phyloP scores from a whole-genome alignment of 2,888 invertebrate species.

The Timema cristinae region DNA sequence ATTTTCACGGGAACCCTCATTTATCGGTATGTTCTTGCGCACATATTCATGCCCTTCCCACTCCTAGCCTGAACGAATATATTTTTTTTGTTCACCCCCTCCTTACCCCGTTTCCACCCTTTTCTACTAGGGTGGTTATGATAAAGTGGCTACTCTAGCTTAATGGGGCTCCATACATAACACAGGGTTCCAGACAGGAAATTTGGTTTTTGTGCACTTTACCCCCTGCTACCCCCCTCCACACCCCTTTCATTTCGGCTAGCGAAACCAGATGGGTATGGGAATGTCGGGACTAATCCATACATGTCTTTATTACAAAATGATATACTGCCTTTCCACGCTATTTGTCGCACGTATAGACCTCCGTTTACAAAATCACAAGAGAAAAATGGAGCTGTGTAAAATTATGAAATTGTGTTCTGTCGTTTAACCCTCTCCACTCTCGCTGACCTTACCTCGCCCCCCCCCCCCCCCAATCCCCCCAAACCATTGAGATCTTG shows the following conservation, averaged over 20 bases:
- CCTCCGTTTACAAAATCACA: too few relatives aligned
- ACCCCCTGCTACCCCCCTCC: not conserved
- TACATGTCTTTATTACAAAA: conserved; percentile 15
- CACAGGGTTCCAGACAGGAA: conserved; percentile 14
- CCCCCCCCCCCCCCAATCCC: too few relatives aligned
- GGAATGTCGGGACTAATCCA: conserved; percentile 5
- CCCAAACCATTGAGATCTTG: too few relatives aligned
- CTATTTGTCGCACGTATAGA: not conserved
- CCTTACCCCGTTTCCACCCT: not conserved
- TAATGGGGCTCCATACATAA: conserved; percentile 14
- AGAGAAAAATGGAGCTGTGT: too few relatives aligned
- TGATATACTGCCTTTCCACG: conserved; percentile 10
- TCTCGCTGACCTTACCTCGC: too few relatives aligned
- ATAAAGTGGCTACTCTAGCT: conserved; percentile 17
- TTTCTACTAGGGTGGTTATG: not conserved
- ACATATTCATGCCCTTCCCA: too few relatives aligned
- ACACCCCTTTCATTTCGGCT: not conserved
- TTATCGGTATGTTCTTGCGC: too few relatives aligned
- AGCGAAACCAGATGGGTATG: too few relatives aligned
- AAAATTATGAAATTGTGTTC: too few relatives aligned
- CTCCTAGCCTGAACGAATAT: too few relatives aligned
- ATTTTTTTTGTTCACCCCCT: not conserved
- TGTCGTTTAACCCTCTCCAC: too few relatives aligned
- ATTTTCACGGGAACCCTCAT: too few relatives aligned
- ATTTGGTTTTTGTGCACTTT: conserved; percentile 15